These are phyloP conservation scores for Mantis religiosa DNA, from an alignment of 2,888 invertebrate genomes.

Conservation along the genomic window DNA sequence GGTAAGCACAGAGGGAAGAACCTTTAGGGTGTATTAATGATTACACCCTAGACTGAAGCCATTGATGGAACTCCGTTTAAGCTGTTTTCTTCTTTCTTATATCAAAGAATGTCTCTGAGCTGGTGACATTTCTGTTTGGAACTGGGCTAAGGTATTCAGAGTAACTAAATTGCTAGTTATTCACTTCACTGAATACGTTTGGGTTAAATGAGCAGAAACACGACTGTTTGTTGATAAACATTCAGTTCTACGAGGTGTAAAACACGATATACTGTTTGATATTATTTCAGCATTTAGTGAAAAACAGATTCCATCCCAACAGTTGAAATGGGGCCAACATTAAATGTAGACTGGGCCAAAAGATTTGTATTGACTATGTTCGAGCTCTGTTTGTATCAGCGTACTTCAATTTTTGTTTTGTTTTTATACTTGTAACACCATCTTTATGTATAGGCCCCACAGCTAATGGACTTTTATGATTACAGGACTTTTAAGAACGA, in stretches of 20 bases:
- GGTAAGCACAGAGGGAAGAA: not conserved
- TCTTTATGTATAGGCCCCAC: too few species aligned
- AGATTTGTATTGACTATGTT: too few species aligned
- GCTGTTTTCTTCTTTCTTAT: not conserved
- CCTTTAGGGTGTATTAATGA: not conserved
- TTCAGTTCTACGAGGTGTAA: not conserved
- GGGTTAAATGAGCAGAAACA: not conserved
- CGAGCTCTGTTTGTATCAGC: too few species aligned
- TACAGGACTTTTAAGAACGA: too few species aligned
- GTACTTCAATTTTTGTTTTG: too few species aligned
- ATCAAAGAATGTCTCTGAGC: not conserved
- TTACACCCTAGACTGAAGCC: not conserved
- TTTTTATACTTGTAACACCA: too few species aligned
- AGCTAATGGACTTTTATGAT: too few species aligned
- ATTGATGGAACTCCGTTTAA: not conserved
- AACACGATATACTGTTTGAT: too few species aligned
- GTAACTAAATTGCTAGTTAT: not conserved
- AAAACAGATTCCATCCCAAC: too few species aligned
- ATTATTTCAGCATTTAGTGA: too few species aligned
- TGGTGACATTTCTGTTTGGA: not conserved
- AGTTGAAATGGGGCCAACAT: too few species aligned
- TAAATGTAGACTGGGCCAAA: too few species aligned
- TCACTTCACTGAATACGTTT: not conserved
- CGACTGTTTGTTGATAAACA: not conserved
- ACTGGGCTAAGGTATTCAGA: not conserved